These are phyloP conservation scores for Eptatretus burgeri DNA, from an alignment of 2,113 vertebrate species.

Conservation along the genomic window DNA sequence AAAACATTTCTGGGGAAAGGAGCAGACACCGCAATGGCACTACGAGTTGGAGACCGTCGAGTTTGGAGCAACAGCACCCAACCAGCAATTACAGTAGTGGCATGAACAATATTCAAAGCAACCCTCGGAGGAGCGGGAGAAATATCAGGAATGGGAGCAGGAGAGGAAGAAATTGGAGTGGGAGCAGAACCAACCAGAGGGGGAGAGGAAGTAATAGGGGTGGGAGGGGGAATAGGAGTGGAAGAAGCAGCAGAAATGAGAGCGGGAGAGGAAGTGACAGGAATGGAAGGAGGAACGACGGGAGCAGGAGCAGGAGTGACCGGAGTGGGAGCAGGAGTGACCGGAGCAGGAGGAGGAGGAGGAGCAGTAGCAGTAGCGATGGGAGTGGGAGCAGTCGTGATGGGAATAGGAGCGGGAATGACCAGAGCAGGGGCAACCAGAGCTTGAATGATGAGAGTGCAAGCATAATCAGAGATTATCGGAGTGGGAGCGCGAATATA, in stretches of 20 bases:
- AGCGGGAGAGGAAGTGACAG: background rate
- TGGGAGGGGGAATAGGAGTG: background rate
- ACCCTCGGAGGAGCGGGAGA: background rate
- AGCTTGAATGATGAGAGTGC: background rate
- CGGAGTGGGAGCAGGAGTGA: constrained; percentile 5
- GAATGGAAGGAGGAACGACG: background rate
- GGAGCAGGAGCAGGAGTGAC: constrained; percentile 3
- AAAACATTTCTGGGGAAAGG: no score
- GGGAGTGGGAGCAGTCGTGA: background rate
- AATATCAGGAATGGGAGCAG: background rate
- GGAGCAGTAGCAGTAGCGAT: background rate
- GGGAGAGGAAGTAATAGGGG: background rate
- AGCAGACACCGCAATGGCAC: no score
- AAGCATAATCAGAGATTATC: background rate
- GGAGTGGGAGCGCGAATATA: background rate
- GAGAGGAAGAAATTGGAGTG: constrained; percentile 1
- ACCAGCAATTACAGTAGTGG: background rate
- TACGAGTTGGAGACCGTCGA: no score
- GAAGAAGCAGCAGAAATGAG: background rate
- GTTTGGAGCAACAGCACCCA: no score
- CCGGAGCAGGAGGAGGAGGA: background rate
- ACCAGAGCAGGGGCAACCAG: background rate
- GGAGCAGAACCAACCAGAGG: background rate
- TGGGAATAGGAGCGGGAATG: background rate
- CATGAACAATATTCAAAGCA: background rate